Conservation (phyloP, 2,797 vertebrate genomes). For the Sitta carolinensis region DNA sequence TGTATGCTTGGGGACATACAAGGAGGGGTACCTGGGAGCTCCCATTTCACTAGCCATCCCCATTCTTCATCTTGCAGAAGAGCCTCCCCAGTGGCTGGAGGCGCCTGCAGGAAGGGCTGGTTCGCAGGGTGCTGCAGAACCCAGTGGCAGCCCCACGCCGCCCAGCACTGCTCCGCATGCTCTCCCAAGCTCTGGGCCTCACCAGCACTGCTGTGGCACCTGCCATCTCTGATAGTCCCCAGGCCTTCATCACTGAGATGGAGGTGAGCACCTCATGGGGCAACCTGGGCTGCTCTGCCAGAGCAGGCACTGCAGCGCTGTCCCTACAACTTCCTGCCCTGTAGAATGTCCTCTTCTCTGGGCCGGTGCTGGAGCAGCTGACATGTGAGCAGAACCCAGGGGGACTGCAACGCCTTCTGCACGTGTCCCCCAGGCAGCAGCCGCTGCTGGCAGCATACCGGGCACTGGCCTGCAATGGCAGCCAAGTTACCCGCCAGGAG, state of each 20-base stretch:
- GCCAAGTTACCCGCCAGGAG: conserved; percentile 61
- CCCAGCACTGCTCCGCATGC: conserved; percentile 71
- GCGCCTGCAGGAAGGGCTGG: conserved; percentile 75
- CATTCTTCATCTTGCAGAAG: conserved; percentile 54
- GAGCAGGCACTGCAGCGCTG: fast-evolving
- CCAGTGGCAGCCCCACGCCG: conserved; percentile 49
- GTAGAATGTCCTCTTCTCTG: conserved; percentile 83
- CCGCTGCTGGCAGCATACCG: conserved; percentile 76
- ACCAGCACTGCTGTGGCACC: background rate
- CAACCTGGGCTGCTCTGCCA: background rate
- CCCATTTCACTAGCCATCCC: background rate
- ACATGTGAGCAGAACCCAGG: conserved; percentile 77
- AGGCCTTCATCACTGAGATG: conserved; percentile 74
- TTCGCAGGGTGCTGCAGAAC: conserved; percentile 75
- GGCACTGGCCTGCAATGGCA: conserved; percentile 75
- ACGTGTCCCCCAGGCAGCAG: conserved; percentile 74
- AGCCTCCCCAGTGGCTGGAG: conserved; percentile 71
- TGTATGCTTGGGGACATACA: background rate
- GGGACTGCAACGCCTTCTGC: conserved; percentile 79
- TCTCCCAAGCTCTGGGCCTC: conserved; percentile 75
- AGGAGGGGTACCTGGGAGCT: background rate
- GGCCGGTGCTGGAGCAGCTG: conserved; percentile 82
- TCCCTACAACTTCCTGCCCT: background rate
- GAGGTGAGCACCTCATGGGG: conserved; percentile 69
- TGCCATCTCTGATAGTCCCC: conserved; percentile 61